Evolutionary conservation across 2,113 vertebrate genomes (phyloP), one percentile per base, ranked within the genome.

Genomic region (Aegithalos caudatus): DNA sequence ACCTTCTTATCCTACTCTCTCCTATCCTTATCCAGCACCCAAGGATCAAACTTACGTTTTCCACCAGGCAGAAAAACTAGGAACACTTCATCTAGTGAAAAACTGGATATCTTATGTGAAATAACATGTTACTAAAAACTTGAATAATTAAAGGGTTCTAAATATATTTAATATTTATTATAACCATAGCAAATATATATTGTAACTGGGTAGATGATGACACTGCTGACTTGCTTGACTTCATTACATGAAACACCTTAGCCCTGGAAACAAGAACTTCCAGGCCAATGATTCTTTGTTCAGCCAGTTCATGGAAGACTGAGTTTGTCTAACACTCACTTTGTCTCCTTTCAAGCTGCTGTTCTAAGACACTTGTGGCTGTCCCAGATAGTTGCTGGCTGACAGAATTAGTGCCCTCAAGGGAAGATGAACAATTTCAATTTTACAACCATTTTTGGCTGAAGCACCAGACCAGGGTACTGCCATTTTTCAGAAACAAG

Each of bases 401-500:
- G 88, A 74, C 60, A 92, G 89, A 94, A 92, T 86, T 62, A 67
- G 42, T 53, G 37, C n/a, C 53, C 77, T 86, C 57, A 45, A 56
- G 80, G 69, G 77, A 84, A 89, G 57, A 90, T 64, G 82, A 94
- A 90, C 88, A 88, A 81, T 95, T 86, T 58, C 66, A 47, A 45
- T 70, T 96, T 97, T 93, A 93, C 88, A 93, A 83, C 31, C 76
- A 73, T 77, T 83, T 97, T 95, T 94, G 95, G 88, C 86, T 77
- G 90, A 88, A 90, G 47, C 37, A 58, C 35, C 20, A 90, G 84
- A 62, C 45, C 31, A 65, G 28, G 44, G 40, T 45, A 91, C 38
- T 72, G 70, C 13, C 57, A 57, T 87, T 84, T 79, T 78, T 95
- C 73, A 85, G 74, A 91, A 95, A 69, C 42, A 57, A 81, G 84